Percentiles rank a stretch among this genome's conserved stretches.
These are phyloP conservation scores for Halisarca cf. caerulea DNA, from an alignment of 37 sponge, comb jelly and placozoan species.

Conservation along the genomic window DNA sequence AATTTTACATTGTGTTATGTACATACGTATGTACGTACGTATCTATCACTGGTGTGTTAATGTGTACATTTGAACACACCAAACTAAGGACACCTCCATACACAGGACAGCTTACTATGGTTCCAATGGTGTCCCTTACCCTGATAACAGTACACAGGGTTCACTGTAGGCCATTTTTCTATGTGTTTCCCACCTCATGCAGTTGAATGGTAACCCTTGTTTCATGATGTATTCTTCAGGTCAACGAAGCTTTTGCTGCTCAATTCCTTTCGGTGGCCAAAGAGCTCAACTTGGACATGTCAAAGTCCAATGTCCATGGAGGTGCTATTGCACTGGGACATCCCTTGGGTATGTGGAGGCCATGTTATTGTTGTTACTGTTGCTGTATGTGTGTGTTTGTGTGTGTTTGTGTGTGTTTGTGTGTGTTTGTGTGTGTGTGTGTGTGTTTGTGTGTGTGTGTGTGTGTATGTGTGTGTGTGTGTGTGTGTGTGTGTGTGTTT, in stretches of 20 bases:
- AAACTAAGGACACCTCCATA: no score
- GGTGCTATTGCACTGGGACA: slow-evolving; percentile 99
- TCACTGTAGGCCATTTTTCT: not conserved
- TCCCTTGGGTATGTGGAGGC: slow-evolving; percentile 65
- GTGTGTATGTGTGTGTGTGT: no score
- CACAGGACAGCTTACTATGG: no score
- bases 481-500: no score
- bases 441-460: no score
- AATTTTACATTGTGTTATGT: not conserved
- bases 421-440: no score
- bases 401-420: no score
- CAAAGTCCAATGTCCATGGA: slow-evolving; percentile 87
- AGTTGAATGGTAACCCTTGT: not conserved
- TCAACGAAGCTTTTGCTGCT: slow-evolving; percentile 98
- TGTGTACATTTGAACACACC: not conserved
- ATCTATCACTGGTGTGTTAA: not conserved
- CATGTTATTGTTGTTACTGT: no score
- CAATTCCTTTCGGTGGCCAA: slow-evolving; percentile 91
- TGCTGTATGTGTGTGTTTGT: no score
- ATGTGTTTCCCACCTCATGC: not conserved
- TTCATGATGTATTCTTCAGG: slow-evolving; percentile 43
- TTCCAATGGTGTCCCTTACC: no score
- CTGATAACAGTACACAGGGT: not conserved
- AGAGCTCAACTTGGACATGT: slow-evolving; percentile 85
- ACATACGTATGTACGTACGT: not conserved